These are phyloP conservation scores for Polypedilum pembai DNA, from an alignment of 1,140 invertebrate species.

Conservation along the genomic window DNA sequence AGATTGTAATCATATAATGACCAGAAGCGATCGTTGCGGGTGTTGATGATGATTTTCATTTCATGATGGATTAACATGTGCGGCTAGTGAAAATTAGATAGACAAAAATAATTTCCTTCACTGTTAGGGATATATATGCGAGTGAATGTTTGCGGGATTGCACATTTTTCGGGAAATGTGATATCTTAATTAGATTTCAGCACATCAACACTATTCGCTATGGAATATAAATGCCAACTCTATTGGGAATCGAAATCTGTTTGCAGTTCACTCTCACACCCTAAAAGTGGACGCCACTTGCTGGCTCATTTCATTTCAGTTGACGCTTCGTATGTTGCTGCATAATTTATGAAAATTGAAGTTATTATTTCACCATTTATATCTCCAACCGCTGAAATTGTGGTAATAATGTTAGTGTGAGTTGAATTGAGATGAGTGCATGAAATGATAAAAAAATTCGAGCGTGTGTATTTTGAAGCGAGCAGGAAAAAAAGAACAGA, in stretches of 20 bases:
- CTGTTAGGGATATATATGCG: neutral
- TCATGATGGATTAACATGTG: slow-evolving; percentile 12
- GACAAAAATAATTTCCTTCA: neutral
- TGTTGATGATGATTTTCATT: neutral
- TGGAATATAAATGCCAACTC: neutral
- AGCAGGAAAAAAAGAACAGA: too few relatives aligned
- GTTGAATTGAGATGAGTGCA: too few relatives aligned
- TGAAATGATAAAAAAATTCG: too few relatives aligned
- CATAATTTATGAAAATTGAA: slow-evolving; percentile 19
- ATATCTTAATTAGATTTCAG: slow-evolving; percentile 7
- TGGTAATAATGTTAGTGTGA: too few relatives aligned
- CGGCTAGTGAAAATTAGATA: neutral
- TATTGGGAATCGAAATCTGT: neutral
- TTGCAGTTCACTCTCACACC: neutral
- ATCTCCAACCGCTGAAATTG: too few relatives aligned
- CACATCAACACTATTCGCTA: neutral
- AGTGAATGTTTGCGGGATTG: neutral
- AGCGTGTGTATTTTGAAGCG: too few relatives aligned
- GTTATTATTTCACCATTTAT: slow-evolving; percentile 7
- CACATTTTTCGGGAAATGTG: slow-evolving; percentile 10
- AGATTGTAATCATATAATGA: slow-evolving; percentile 9
- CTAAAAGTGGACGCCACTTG: neutral
- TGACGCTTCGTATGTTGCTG: neutral
- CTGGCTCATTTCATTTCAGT: neutral
- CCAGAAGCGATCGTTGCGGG: neutral